These are phyloP conservation scores for Drosophila nr. perissopoda DNA, from an alignment of 2,888 invertebrate genomes.

Conservation along the genomic window DNA sequence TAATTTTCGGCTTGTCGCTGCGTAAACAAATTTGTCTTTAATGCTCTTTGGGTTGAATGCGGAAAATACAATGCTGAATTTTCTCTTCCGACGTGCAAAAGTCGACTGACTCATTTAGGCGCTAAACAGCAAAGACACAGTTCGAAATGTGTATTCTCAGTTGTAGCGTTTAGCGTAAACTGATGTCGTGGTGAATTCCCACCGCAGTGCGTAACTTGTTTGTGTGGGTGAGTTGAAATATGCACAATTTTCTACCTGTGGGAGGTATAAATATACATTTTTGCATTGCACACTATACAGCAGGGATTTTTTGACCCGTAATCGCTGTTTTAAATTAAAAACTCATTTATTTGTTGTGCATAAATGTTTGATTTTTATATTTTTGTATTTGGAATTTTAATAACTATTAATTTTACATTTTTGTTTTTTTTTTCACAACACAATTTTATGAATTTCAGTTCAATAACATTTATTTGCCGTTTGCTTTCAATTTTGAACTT, in stretches of 20 bases:
- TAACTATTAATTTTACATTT: background rate
- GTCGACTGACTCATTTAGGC: slow-evolving; percentile 59
- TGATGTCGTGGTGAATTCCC: slow-evolving; percentile 45
- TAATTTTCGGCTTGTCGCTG: slow-evolving; percentile 28
- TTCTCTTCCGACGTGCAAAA: slow-evolving; percentile 46
- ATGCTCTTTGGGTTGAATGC: background rate
- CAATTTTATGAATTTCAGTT: background rate
- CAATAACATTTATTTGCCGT: too few relatives aligned
- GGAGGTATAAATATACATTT: slow-evolving; percentile 26
- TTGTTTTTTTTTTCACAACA: background rate
- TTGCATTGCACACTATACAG: slow-evolving; percentile 1
- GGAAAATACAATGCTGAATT: slow-evolving; percentile 22
- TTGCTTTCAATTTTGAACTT: background rate
- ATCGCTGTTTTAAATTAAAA: background rate
- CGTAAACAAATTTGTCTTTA: slow-evolving; percentile 58
- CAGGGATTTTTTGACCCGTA: background rate
- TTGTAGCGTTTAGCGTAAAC: slow-evolving; percentile 41
- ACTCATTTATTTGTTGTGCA: background rate
- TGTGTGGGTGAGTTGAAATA: slow-evolving; percentile 47
- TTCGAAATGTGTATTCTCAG: slow-evolving; percentile 44
- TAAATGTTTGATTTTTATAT: background rate
- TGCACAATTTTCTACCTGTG: slow-evolving; percentile 39
- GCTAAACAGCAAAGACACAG: slow-evolving; percentile 46
- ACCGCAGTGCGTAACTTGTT: slow-evolving; percentile 40
- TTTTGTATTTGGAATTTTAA: background rate